These are phyloP conservation scores for Poecilobothrus nobilitatus DNA, from an alignment of 2,888 invertebrate genomes.

Conservation along the genomic window DNA sequence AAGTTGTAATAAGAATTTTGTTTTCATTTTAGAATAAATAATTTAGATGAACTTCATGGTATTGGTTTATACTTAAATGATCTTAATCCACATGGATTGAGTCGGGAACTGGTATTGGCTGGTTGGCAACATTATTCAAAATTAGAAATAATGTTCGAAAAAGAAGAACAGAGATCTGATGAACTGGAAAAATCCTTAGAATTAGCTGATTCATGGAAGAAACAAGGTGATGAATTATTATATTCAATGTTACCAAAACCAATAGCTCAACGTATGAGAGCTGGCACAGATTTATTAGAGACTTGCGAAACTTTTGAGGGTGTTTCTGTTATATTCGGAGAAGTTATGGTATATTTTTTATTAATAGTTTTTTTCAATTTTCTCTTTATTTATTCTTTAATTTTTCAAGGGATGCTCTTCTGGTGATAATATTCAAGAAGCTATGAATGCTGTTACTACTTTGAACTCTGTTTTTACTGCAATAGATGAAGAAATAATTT, in stretches of 20 bases:
- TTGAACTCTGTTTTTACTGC: slow-evolving; percentile 81
- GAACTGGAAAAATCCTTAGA: slow-evolving; percentile 70
- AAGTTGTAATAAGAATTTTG: neutral
- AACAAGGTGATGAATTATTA: slow-evolving; percentile 72
- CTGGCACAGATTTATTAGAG: slow-evolving; percentile 64
- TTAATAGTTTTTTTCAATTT: no score
- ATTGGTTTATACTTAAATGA: slow-evolving; percentile 74
- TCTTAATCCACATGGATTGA: slow-evolving; percentile 75
- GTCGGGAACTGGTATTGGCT: slow-evolving; percentile 70
- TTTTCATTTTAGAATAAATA: slow-evolving; percentile 57
- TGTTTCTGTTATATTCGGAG: slow-evolving; percentile 43
- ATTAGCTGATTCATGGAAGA: slow-evolving; percentile 75
- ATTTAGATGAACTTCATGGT: slow-evolving; percentile 70
- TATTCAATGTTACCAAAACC: slow-evolving; percentile 88
- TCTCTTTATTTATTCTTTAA: neutral
- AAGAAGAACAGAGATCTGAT: slow-evolving; percentile 68
- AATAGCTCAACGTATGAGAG: slow-evolving; percentile 70
- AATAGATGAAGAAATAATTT: slow-evolving; percentile 75
- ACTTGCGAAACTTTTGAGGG: slow-evolving; percentile 63
- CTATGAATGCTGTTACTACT: slow-evolving; percentile 73
- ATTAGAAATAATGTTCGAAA: slow-evolving; percentile 72
- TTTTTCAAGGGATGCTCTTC: slow-evolving; percentile 32
- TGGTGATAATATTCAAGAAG: slow-evolving; percentile 43
- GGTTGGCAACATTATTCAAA: slow-evolving; percentile 80
- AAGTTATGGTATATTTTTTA: slow-evolving; percentile 31